These are phyloP conservation scores for Morpho achilles DNA, from an alignment of 2,888 invertebrate species.

Conservation along the genomic window DNA sequence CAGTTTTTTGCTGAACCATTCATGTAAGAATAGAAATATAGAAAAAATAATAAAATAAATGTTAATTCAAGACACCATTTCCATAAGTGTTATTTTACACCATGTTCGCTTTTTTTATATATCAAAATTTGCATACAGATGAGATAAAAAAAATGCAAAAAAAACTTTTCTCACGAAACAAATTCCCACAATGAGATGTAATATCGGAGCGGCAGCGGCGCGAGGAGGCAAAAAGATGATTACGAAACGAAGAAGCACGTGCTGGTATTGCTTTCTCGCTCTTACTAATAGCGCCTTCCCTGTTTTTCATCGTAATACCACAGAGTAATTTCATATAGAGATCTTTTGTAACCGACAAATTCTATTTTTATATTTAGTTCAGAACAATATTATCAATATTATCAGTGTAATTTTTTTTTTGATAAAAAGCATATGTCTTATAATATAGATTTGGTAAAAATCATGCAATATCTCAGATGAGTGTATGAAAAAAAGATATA, in stretches of 20 bases:
- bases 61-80: too few relatives aligned
- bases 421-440: too few relatives aligned
- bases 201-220: conserved; percentile 63
- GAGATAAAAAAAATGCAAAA: conserved; percentile 10
- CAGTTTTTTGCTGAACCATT: too few relatives aligned
- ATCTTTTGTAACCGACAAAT: background rate
- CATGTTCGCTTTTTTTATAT: background rate
- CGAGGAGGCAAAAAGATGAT: conserved; percentile 64
- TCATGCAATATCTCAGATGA: too few relatives aligned
- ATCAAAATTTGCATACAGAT: conserved; percentile 23
- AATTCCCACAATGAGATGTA: conserved; percentile 64
- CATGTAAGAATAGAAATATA: too few relatives aligned
- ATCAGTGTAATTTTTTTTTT: too few relatives aligned
- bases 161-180: conserved; percentile 53
- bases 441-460: too few relatives aligned
- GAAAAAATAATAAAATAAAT: too few relatives aligned
- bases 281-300: conserved; percentile 36
- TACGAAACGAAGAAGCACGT: conserved; percentile 57
- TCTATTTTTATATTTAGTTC: too few relatives aligned
- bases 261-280: conserved; percentile 52
- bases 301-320: conserved; percentile 14
- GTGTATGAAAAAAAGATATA: too few relatives aligned
- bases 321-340: conserved; percentile 35
- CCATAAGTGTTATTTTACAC: too few relatives aligned
- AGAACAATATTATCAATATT: too few relatives aligned